Conservation (phyloP, 2,797 vertebrate genomes). For the Coregonus suidteri region DNA sequence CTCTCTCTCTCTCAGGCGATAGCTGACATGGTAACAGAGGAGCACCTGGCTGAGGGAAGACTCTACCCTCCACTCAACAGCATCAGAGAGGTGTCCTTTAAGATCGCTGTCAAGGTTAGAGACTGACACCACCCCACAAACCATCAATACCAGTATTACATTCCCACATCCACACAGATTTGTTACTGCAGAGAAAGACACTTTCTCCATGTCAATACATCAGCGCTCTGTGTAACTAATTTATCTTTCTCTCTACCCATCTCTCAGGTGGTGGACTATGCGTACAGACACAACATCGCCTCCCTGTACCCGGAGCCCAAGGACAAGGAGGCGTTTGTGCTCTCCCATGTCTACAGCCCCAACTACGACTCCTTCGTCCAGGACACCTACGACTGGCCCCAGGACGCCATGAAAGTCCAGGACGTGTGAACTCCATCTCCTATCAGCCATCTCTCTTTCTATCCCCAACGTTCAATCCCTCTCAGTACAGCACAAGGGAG, state of each 20-base stretch:
- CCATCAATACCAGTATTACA: neutral
- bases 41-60: conserved; percentile 90
- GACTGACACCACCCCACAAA: neutral
- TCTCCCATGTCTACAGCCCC: conserved; percentile 87
- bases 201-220: no score
- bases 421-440: conserved; percentile 69
- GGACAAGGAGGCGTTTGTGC: conserved; percentile 95
- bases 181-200: no score
- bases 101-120: conserved; percentile 91
- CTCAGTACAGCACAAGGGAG: neutral
- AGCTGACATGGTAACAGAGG: conserved; percentile 89
- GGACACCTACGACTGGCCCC: conserved; percentile 91
- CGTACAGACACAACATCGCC: conserved; percentile 88
- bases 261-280: conserved; percentile 87
- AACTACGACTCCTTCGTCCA: conserved; percentile 91
- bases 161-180: neutral
- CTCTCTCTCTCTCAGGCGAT: conserved; percentile 77
- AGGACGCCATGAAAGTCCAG: conserved; percentile 86
- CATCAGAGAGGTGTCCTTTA: conserved; percentile 95
- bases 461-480: neutral
- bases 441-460: neutral
- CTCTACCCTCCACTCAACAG: conserved; percentile 90
- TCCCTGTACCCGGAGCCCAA: conserved; percentile 91
- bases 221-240: no score
- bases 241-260: neutral